Evolutionary conservation across 1,140 invertebrate species (phyloP).

Genomic region (Drosophila persimilis): DNA sequence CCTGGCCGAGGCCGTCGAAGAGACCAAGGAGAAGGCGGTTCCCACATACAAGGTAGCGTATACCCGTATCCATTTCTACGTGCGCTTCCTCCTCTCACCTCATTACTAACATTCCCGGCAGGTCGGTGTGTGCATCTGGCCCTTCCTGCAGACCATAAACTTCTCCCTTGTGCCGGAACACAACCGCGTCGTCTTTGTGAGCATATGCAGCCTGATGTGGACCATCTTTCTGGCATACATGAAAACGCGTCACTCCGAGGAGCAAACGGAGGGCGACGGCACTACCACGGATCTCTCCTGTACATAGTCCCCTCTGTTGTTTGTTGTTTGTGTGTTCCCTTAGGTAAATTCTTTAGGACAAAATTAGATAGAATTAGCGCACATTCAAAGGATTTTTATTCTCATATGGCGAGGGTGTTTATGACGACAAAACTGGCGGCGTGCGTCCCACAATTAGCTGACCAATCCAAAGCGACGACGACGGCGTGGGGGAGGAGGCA

Average conservation of each 20-base stretch:
- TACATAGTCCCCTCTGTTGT: slow-evolving; percentile 13
- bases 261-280: slow-evolving; percentile 1
- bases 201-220: slow-evolving; percentile 92
- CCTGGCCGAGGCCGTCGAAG: slow-evolving; percentile 86
- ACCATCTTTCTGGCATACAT: slow-evolving; percentile 93
- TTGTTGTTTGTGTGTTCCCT: neutral
- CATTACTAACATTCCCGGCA: slow-evolving; percentile 69
- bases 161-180: slow-evolving; percentile 90
- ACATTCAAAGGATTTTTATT: slow-evolving; percentile 15
- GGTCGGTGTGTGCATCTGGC: slow-evolving; percentile 92
- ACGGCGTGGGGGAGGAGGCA: neutral
- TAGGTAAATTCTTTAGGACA: slow-evolving; percentile 21
- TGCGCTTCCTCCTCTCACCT: neutral
- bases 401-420: neutral
- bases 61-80: neutral
- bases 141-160: slow-evolving; percentile 91
- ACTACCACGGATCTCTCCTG: slow-evolving; percentile 1
- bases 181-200: slow-evolving; percentile 93
- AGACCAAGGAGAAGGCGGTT: slow-evolving; percentile 90
- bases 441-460: slow-evolving; percentile 52
- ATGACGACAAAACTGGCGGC: slow-evolving; percentile 31
- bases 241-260: slow-evolving; percentile 84
- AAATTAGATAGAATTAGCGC: slow-evolving; percentile 57
- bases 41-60: slow-evolving; percentile 91
- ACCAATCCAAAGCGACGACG: slow-evolving; percentile 46